A percentile compares a stretch with the other conserved stretches of the same genome.
These are phyloP conservation scores for Globia sparganii DNA, from an alignment of 2,888 invertebrate genomes.

Conservation along the genomic window DNA sequence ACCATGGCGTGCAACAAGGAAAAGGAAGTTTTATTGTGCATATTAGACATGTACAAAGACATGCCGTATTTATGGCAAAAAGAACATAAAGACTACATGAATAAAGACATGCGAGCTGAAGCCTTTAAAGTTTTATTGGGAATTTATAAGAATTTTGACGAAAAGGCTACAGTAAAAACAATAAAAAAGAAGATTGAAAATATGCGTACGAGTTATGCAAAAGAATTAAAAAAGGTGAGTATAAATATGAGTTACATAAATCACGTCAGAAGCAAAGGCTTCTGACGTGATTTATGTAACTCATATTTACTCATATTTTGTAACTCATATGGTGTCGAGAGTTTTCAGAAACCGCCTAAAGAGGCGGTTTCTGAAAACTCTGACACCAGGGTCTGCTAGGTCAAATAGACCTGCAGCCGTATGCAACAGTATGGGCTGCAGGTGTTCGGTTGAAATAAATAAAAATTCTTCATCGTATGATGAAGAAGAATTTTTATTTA, in stretches of 20 bases:
- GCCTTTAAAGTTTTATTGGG: conserved; percentile 31
- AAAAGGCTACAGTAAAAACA: conserved; percentile 39
- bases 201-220: conserved; percentile 36
- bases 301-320: too few species aligned
- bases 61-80: conserved; percentile 50
- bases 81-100: conserved; percentile 32
- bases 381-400: conserved; percentile 2
- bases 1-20: conserved; percentile 18
- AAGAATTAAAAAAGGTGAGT: conserved; percentile 26
- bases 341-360: too few species aligned
- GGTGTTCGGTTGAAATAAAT: conserved; percentile 13
- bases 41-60: conserved; percentile 41
- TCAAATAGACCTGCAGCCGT: conserved; percentile 4
- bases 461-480: background rate
- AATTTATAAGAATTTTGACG: conserved; percentile 39
- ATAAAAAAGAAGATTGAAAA: conserved; percentile 24
- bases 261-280: background rate
- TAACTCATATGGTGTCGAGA: too few species aligned
- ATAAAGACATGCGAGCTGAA: conserved; percentile 22
- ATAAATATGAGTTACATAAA: conserved; percentile 3
- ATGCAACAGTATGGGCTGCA: conserved; percentile 10
- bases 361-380: conserved; percentile 1
- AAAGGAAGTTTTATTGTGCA: conserved; percentile 29
- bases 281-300: too few species aligned
- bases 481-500: too few species aligned